Evolutionary conservation across 2,797 vertebrate species (phyloP), one percentile per base, ranked within the genome.

Genomic region (Hypotaenidia philippensis): DNA sequence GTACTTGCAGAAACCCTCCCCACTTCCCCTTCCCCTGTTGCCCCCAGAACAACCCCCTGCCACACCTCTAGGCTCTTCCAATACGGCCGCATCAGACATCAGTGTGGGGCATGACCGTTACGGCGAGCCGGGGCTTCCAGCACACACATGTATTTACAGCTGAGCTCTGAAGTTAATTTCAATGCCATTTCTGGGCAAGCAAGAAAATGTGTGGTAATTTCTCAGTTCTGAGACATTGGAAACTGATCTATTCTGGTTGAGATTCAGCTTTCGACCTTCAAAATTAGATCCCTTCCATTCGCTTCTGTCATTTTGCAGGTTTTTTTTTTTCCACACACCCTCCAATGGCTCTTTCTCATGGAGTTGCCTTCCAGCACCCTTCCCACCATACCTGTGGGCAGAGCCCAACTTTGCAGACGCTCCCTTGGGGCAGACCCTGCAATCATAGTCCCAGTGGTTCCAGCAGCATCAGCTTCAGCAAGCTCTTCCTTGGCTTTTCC

Each of bases 61-160:
- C 32, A 9, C 25, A 27, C 9, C 47, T 60, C 45, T 55, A 65
- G 52, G 44, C 22, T 69, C 55, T 64, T 69, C 74, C 63, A 40
- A 12, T 11, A 5, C 0, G 26, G 53, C 11, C 59, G 50, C 12
- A 21, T 36, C n/a, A 61, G 55, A 34, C 12, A 10, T 2, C 0
- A 0, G 25, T 56, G 59, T 7, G 16, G 20, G 49, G 64, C 60
- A 31, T 21, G 34, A 11, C n/a, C 0, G 1, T 20, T 29, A 17
- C 0, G 0, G 27, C 10, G 21, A 47, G 40, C 49, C 2, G 8
- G 13, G 50, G 41, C 55, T 83, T 34, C 25, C 55, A 34, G 11
- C 32, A 26, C 59, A 60, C 23, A 31, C 21, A 4, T 3, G 2
- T 19, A 8, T 38, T 60, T n/a, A 23, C 29, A 86, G 2, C 23